phyloP scores from a whole-genome alignment of 2,888 invertebrate genomes.

The Alcis repandata region DNA sequence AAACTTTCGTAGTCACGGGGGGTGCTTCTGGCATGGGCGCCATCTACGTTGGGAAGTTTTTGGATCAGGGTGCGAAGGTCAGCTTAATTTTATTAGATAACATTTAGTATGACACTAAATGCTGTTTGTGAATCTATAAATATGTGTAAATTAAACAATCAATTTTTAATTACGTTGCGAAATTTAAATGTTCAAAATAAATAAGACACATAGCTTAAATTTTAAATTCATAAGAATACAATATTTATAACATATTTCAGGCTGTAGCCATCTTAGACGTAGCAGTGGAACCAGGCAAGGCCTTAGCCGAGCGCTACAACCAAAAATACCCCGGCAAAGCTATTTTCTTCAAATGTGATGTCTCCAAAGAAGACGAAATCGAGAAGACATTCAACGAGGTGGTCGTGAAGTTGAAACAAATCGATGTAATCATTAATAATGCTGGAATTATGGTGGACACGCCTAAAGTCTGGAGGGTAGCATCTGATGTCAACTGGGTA shows the following conservation, averaged over 20 bases:
- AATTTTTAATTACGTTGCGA: no score
- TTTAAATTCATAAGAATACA: no score
- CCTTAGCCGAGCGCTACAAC: slow-evolving; percentile 45
- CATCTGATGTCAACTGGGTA: slow-evolving; percentile 66
- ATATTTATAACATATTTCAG: slow-evolving; percentile 40
- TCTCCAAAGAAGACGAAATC: slow-evolving; percentile 47
- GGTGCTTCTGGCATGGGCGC: slow-evolving; percentile 47
- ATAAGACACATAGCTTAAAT: no score
- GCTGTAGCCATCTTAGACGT: slow-evolving; percentile 54
- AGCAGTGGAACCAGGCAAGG: slow-evolving; percentile 15
- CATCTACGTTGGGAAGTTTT: slow-evolving; percentile 48
- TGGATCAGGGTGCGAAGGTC: slow-evolving; percentile 54
- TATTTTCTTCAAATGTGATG: slow-evolving; percentile 13
- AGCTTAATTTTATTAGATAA: no score
- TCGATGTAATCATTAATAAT: slow-evolving; percentile 67
- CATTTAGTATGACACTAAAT: no score
- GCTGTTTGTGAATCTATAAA: no score
- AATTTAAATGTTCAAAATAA: no score
- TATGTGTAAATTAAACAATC: no score
- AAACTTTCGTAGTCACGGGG: slow-evolving; percentile 54
- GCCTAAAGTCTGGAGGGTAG: slow-evolving; percentile 56
- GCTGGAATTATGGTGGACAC: slow-evolving; percentile 66
- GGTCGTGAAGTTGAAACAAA: slow-evolving; percentile 48
- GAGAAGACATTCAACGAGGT: slow-evolving; percentile 47
- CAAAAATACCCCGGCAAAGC: background rate